phyloP scores from a whole-genome alignment of 2,113 vertebrate genomes.

The Corythoichthys intestinalis region DNA sequence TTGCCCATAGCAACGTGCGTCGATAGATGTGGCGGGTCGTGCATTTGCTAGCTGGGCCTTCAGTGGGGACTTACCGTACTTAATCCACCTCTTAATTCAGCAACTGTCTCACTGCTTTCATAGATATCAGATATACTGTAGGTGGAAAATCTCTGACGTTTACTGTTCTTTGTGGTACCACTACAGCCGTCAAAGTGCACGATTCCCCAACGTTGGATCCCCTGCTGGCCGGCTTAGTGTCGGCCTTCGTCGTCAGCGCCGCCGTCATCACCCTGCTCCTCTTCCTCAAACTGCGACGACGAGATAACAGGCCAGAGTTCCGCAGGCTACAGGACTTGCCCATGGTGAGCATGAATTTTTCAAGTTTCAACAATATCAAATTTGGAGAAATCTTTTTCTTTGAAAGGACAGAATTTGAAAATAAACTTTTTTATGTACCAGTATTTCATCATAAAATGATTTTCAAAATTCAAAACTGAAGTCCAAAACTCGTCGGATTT shows the following conservation, averaged over 20 bases:
- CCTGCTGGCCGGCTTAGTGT: slow-evolving; percentile 80
- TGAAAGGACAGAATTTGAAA: neutral
- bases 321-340: slow-evolving; percentile 81
- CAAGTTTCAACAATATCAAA: neutral
- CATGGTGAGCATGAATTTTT: slow-evolving; percentile 66
- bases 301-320: slow-evolving; percentile 78
- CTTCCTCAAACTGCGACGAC: slow-evolving; percentile 80
- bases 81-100: neutral
- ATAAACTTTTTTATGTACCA: neutral
- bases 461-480: neutral
- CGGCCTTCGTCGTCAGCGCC: slow-evolving; percentile 78
- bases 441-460: neutral
- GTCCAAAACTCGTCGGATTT: neutral
- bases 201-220: slow-evolving; percentile 68
- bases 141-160: neutral
- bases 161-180: neutral
- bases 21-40: slow-evolving; percentile 7
- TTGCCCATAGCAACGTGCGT: slow-evolving; percentile 43
- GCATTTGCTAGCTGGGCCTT: neutral
- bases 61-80: neutral
- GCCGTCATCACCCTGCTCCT: slow-evolving; percentile 79
- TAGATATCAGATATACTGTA: neutral
- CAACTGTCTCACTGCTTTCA: neutral
- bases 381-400: neutral
- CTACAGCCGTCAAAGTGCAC: slow-evolving; percentile 22